Conservation (phyloP, 2,797 vertebrate genomes). For the Gorsachius magnificus region DNA sequence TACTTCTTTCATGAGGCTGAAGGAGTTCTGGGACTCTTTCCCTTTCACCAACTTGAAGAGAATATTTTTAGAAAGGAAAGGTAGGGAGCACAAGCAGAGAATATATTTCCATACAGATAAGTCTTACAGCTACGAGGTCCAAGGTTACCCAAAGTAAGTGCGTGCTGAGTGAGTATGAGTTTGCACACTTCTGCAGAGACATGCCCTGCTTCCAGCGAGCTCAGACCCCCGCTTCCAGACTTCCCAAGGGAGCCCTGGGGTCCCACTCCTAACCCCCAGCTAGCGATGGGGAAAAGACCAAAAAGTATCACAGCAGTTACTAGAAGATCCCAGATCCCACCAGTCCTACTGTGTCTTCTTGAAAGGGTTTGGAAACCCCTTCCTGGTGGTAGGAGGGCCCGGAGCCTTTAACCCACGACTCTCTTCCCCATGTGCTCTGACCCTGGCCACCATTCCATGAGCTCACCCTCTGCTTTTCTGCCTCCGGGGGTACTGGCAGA, state of each 20-base stretch:
- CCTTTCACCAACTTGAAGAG: not conserved
- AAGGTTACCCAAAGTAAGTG: not conserved
- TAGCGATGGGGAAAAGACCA: too few species aligned
- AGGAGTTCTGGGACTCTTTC: not conserved
- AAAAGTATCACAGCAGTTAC: not conserved
- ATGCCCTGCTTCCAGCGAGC: not conserved
- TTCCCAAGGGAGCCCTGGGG: not conserved
- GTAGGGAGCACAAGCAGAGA: not conserved
- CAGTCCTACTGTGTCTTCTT: not conserved
- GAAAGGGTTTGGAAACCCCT: not conserved
- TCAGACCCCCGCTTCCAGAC: not conserved
- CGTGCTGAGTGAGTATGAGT: too few species aligned
- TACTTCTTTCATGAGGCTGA: not conserved
- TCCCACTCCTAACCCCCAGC: too few species aligned
- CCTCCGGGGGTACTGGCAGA: not conserved
- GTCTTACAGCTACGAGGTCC: not conserved
- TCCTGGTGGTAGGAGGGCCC: not conserved
- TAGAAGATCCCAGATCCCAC: not conserved
- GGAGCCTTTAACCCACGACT: not conserved
- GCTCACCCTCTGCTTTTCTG: not conserved
- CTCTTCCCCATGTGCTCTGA: rapidly evolving
- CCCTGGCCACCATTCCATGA: rapidly evolving
- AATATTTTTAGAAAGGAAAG: not conserved
- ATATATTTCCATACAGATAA: not conserved
- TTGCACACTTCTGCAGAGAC: not conserved